Evolutionary conservation across 2,888 invertebrate species (phyloP).

Genomic region (Rhorus exstirpatorius): DNA sequence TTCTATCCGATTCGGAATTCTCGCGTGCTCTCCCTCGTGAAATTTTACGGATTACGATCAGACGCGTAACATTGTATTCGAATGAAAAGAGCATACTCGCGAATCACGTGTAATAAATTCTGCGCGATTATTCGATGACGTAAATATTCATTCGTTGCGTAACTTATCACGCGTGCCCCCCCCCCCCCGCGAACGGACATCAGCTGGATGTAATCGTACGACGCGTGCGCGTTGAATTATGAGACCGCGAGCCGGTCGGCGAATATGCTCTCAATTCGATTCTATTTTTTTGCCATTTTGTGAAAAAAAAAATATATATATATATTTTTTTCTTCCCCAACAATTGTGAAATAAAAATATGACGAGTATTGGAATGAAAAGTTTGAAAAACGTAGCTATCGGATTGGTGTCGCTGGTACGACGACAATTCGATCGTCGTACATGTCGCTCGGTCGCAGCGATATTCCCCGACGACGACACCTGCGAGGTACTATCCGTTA

Average conservation of each 20-base stretch:
- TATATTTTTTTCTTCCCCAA: not conserved
- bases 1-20: too few relatives aligned
- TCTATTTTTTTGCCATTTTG: too few relatives aligned
- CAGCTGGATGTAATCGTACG: too few relatives aligned
- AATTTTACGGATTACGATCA: too few relatives aligned
- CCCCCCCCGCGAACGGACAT: not conserved
- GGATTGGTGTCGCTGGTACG: not conserved
- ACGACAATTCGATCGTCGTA: constrained; percentile 17
- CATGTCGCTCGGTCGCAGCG: not conserved
- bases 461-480: not conserved
- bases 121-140: not conserved
- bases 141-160: constrained; percentile 5
- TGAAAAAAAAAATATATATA: too few relatives aligned
- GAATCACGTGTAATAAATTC: not conserved
- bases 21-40: too few relatives aligned
- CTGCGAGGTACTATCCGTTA: constrained; percentile 11
- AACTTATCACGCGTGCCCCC: not conserved
- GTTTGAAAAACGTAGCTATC: not conserved
- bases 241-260: too few relatives aligned
- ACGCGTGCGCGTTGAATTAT: too few relatives aligned
- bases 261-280: too few relatives aligned
- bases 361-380: constrained; percentile 18
- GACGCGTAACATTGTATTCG: not conserved
- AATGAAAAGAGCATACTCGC: not conserved
- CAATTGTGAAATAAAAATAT: not conserved